These are phyloP conservation scores for Sarcophaga caerulescens DNA, from an alignment of 2,888 invertebrate species.

Conservation along the genomic window DNA sequence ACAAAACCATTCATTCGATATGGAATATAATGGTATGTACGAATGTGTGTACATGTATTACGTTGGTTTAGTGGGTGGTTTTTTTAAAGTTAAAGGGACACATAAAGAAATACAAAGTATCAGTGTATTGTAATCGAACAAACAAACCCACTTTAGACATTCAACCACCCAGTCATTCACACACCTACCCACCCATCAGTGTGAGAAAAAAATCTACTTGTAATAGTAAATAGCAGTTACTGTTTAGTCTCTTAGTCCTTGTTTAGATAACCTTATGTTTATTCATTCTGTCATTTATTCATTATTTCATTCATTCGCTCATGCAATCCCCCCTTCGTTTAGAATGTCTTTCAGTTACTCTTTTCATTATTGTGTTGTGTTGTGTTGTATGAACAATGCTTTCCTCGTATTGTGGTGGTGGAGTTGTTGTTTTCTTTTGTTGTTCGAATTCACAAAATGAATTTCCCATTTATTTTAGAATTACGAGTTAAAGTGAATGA, in stretches of 20 bases:
- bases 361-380: neutral
- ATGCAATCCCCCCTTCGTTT: neutral
- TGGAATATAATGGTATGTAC: slow-evolving; percentile 8
- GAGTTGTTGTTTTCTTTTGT: slow-evolving; percentile 10
- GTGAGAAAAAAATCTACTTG: neutral
- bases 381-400: slow-evolving; percentile 18
- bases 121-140: slow-evolving; percentile 27
- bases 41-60: slow-evolving; percentile 11
- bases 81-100: neutral
- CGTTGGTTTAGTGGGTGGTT: slow-evolving; percentile 49
- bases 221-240: slow-evolving; percentile 23
- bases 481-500: slow-evolving; percentile 2
- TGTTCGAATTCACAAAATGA: slow-evolving; percentile 50
- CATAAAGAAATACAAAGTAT: slow-evolving; percentile 15
- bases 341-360: slow-evolving; percentile 20
- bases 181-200: slow-evolving; percentile 21
- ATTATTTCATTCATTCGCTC: slow-evolving; percentile 12
- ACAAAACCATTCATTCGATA: neutral
- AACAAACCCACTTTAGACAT: slow-evolving; percentile 9
- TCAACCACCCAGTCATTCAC: slow-evolving; percentile 33
- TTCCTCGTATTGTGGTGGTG: neutral
- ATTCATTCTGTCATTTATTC: slow-evolving; percentile 39
- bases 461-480: slow-evolving; percentile 49
- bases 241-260: slow-evolving; percentile 49
- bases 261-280: slow-evolving; percentile 61